Percentiles rank a stretch among this genome's conserved stretches.
Evolutionary conservation across 2,113 vertebrate genomes (phyloP).

Genomic region (Cynoglossus semilaevis): DNA sequence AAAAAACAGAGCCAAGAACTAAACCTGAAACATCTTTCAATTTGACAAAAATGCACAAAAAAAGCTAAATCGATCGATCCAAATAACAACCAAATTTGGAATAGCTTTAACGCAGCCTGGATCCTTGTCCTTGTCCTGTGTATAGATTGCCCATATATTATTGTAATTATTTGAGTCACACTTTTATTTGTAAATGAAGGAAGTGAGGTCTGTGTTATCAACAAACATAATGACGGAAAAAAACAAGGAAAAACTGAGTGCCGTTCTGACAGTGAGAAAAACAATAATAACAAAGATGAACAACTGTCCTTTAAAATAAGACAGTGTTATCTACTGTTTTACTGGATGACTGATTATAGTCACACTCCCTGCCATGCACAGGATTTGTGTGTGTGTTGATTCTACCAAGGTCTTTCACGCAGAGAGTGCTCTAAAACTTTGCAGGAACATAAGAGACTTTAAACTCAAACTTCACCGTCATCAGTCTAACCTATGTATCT

Average conservation of each 20-base stretch:
- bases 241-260: slow-evolving; percentile 1
- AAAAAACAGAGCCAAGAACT: too few relatives aligned
- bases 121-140: too few relatives aligned
- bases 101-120: too few relatives aligned
- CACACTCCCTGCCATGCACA: not conserved
- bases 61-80: too few relatives aligned
- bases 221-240: not conserved
- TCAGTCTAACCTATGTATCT: slow-evolving; percentile 1
- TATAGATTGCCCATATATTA: too few relatives aligned
- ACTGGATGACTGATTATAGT: slow-evolving; percentile 6
- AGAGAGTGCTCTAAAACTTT: slow-evolving; percentile 3
- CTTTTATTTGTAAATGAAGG: not conserved
- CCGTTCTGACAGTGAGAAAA: not conserved
- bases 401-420: too few relatives aligned
- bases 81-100: too few relatives aligned
- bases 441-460: not conserved
- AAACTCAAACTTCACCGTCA: slow-evolving; percentile 11
- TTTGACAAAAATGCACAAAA: too few relatives aligned
- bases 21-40: too few relatives aligned
- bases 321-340: not conserved
- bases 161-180: slow-evolving; percentile 1
- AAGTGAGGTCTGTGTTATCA: not conserved
- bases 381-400: not conserved
- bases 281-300: not conserved
- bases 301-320: not conserved